Conservation (phyloP, 2,888 invertebrate species). For the Drosophila siamana region DNA sequence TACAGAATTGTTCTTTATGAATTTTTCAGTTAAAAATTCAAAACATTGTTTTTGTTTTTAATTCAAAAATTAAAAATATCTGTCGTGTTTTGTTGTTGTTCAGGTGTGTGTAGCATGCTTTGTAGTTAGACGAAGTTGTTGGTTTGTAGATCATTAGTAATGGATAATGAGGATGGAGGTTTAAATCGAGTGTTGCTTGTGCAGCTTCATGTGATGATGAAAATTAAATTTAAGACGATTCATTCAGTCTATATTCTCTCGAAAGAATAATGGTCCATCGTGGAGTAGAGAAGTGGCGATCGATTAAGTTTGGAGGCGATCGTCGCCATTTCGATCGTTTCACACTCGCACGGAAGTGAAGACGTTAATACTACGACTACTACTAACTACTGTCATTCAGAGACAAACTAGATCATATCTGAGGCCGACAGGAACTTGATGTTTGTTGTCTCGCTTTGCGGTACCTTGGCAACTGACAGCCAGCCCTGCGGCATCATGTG, state of each 20-base stretch:
- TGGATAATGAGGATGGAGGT: no score
- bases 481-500: conserved; percentile 60
- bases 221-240: conserved; percentile 25
- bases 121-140: no score
- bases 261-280: conserved; percentile 30
- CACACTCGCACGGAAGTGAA: background rate
- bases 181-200: background rate
- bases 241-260: conserved; percentile 59
- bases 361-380: background rate
- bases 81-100: no score
- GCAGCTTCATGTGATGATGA: conserved; percentile 20
- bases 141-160: no score
- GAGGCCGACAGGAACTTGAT: conserved; percentile 43
- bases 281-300: background rate
- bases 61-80: no score
- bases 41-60: no score
- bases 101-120: no score
- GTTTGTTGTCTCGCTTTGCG: conserved; percentile 55
- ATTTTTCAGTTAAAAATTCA: no score
- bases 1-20: no score
- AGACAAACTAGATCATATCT: background rate
- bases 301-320: background rate
- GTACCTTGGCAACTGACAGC: conserved; percentile 56
- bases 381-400: background rate
- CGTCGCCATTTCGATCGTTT: background rate